Evolutionary conservation across 2,113 vertebrate genomes (phyloP).

Genomic region (Platysternon megacephalum): DNA sequence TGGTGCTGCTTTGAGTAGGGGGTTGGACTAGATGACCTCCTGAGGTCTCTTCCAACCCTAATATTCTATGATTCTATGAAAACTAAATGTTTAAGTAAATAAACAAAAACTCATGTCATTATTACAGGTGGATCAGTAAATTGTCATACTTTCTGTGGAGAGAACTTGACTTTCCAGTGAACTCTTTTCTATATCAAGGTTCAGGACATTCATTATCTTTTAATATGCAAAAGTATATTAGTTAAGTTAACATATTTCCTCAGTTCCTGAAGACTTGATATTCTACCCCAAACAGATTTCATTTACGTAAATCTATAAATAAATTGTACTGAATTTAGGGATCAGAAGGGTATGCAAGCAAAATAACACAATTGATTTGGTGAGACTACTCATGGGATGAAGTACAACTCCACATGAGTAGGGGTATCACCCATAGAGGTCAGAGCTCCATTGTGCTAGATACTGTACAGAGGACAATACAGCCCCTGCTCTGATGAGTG

Average conservation of each 20-base stretch:
- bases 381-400: background rate
- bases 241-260: slow-evolving; percentile 14
- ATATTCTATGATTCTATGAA: background rate
- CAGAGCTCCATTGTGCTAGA: background rate
- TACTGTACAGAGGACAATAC: background rate
- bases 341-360: background rate
- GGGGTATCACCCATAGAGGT: background rate
- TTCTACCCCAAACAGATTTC: background rate
- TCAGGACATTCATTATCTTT: background rate
- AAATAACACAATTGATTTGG: slow-evolving; percentile 9
- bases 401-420: background rate
- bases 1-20: too few relatives aligned
- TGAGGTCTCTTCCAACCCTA: too few relatives aligned
- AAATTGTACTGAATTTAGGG: background rate
- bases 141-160: background rate
- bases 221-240: background rate
- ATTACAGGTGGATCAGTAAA: background rate
- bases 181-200: background rate
- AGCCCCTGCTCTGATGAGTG: background rate
- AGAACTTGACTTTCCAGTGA: background rate
- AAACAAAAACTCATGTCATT: background rate
- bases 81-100: background rate
- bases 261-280: background rate
- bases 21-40: too few relatives aligned
- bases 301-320: background rate